phyloP scores from a whole-genome alignment of 2,113 vertebrate species.

The Muscicapa adusta region DNA sequence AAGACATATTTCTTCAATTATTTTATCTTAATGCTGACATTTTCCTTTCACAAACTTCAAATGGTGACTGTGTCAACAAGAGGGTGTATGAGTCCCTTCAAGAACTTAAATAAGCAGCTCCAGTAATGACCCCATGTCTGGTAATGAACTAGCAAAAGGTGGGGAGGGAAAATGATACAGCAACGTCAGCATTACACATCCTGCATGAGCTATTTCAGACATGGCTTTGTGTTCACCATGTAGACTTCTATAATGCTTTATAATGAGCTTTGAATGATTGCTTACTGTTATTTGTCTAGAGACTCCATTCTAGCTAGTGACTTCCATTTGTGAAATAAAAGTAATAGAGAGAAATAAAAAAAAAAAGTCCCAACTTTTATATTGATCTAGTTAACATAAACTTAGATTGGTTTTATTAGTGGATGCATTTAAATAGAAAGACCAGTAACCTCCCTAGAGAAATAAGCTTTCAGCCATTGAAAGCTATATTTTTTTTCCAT shows the following conservation, averaged over 20 bases:
- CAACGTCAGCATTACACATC: not conserved
- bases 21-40: constrained; percentile 13
- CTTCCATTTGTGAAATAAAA: not conserved
- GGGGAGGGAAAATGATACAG: not conserved
- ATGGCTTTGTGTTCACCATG: not conserved
- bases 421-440: not conserved
- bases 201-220: not conserved
- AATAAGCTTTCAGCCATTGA: not conserved
- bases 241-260: not conserved
- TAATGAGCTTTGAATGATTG: not conserved
- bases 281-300: not conserved
- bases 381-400: not conserved
- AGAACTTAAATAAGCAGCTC: not conserved
- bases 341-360: not conserved
- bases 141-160: not conserved
- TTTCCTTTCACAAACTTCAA: constrained; percentile 8
- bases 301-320: not conserved
- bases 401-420: not conserved
- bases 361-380: not conserved
- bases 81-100: not conserved
- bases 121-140: not conserved
- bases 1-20: constrained; percentile 7
- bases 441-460: not conserved
- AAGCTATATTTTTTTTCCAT: not conserved
- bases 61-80: not conserved